These are phyloP conservation scores for Ondatra zibethicus DNA, from an alignment of 2,113 vertebrate genomes.

Conservation along the genomic window DNA sequence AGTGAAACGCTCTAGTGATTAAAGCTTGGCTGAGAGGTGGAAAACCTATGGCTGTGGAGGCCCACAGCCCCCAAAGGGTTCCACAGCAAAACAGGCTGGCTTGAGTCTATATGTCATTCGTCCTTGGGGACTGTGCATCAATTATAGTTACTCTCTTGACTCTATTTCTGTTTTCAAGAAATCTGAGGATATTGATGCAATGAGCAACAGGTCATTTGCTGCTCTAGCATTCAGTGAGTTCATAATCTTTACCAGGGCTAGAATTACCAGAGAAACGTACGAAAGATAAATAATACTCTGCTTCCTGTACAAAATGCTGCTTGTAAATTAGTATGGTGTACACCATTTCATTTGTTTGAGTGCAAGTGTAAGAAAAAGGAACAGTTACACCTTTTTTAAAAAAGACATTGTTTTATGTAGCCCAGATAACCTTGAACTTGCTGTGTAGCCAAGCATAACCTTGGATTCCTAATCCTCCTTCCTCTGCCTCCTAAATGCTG, in stretches of 20 bases:
- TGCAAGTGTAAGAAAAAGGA: conserved; percentile 62
- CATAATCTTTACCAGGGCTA: not conserved
- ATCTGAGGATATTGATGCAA: not conserved
- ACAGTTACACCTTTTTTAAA: not conserved
- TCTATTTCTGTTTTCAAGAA: conserved; percentile 51
- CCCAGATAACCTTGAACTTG: not conserved
- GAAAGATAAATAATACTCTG: conserved; percentile 25
- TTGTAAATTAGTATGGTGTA: not conserved
- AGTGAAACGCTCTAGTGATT: conserved; percentile 62
- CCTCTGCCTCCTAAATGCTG: not conserved
- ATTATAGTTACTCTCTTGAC: not conserved
- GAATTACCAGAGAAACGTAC: not conserved
- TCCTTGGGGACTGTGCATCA: not conserved
- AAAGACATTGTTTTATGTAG: not conserved
- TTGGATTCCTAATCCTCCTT: not conserved
- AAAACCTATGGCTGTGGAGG: not conserved
- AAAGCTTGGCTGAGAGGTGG: conserved; percentile 24
- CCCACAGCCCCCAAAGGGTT: not conserved
- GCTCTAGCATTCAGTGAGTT: not conserved
- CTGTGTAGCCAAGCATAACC: not conserved
- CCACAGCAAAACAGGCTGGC: not conserved
- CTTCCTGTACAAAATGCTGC: not conserved
- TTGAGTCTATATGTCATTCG: not conserved
- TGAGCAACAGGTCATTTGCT: conserved; percentile 14
- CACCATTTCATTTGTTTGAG: not conserved